A percentile compares a stretch with the other conserved stretches of the same genome.
Conservation (phyloP, 2,113 vertebrate species). For the Opisthocomus hoazin region DNA sequence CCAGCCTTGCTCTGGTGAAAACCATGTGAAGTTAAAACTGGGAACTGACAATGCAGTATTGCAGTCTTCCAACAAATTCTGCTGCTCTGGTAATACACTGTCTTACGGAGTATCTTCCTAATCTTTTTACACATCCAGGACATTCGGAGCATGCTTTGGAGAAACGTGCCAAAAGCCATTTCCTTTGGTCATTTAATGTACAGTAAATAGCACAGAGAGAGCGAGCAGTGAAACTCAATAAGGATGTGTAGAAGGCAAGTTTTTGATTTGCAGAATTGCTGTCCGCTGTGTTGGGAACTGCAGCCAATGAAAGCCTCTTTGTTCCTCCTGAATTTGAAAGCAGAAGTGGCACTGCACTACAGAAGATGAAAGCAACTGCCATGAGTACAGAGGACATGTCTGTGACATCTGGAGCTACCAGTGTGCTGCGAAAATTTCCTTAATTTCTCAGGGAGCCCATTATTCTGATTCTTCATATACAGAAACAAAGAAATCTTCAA, state of each 20-base stretch:
- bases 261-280: neutral
- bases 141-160: neutral
- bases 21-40: accelerated
- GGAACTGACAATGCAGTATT: neutral
- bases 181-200: neutral
- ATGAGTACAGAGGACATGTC: neutral
- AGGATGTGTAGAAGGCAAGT: neutral
- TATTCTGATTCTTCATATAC: neutral
- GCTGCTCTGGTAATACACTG: neutral
- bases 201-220: neutral
- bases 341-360: neutral
- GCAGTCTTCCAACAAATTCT: neutral
- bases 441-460: neutral
- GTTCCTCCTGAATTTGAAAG: neutral
- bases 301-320: neutral
- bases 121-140: neutral
- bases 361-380: neutral
- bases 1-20: neutral
- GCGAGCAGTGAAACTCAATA: neutral
- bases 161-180: neutral
- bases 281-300: neutral
- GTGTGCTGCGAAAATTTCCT: neutral
- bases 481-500: neutral
- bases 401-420: neutral
- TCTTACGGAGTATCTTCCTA: neutral